Conservation (phyloP, 2,113 vertebrate genomes). For the Antigone vipio region DNA sequence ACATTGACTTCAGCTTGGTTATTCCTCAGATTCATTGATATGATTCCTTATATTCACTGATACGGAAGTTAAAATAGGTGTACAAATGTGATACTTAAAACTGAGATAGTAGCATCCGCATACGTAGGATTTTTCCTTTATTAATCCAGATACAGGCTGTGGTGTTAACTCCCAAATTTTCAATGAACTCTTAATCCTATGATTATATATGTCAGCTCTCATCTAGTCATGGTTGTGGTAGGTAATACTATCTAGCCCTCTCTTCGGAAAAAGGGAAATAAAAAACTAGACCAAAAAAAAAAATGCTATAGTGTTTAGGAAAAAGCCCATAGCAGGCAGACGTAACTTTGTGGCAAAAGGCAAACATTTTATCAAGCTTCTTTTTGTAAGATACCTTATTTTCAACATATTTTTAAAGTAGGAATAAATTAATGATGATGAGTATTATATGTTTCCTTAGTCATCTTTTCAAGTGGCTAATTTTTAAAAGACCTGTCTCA, state of each 20-base stretch:
- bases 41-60: not conserved
- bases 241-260: not conserved
- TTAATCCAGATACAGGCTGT: not conserved
- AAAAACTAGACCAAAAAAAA: not conserved
- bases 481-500: not conserved
- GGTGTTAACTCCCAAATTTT: not conserved
- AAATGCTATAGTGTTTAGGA: not conserved
- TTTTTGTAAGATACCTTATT: not conserved
- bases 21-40: not conserved
- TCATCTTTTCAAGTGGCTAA: not conserved
- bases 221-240: too few species aligned
- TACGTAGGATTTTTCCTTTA: not conserved
- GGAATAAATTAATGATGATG: not conserved
- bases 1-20: not conserved
- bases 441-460: not conserved
- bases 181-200: not conserved
- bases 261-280: not conserved
- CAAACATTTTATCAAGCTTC: not conserved
- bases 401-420: not conserved
- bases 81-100: not conserved
- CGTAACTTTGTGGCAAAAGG: not conserved
- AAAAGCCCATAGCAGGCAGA: not conserved
- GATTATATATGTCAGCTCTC: not conserved
- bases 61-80: not conserved
- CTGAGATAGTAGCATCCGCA: not conserved